phyloP scores from a whole-genome alignment of 2,113 vertebrate species.

The Gorsachius goisagi region DNA sequence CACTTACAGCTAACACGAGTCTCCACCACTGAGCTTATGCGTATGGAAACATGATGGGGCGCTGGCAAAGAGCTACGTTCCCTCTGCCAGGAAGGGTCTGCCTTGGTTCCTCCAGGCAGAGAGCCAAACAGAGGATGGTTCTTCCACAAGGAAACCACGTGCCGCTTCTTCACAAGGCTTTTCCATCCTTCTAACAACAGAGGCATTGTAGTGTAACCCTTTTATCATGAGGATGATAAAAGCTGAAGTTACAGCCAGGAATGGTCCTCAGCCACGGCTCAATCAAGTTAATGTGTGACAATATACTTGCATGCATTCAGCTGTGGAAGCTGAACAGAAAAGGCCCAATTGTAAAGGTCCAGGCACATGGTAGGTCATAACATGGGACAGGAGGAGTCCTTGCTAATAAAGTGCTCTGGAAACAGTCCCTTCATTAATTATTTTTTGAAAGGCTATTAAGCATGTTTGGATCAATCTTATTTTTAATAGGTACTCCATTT shows the following conservation, averaged over 20 bases:
- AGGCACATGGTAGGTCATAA: background rate
- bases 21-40: fast-evolving
- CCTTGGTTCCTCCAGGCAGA: background rate
- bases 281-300: background rate
- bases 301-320: background rate
- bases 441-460: background rate
- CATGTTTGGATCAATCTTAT: background rate
- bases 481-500: background rate
- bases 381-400: background rate
- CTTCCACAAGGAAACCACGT: background rate
- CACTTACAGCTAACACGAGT: background rate
- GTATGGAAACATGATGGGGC: background rate
- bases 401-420: background rate
- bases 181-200: background rate
- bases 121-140: background rate
- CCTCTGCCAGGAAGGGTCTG: background rate
- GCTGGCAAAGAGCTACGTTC: background rate
- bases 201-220: background rate
- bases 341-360: background rate
- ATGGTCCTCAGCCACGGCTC: background rate
- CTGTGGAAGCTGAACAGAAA: background rate
- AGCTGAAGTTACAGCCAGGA: background rate
- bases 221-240: background rate
- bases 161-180: background rate
- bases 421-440: background rate